Base-by-base conservation (phyloP, 23 tunicate genomes). In the Phallusia fumigata region DNA sequence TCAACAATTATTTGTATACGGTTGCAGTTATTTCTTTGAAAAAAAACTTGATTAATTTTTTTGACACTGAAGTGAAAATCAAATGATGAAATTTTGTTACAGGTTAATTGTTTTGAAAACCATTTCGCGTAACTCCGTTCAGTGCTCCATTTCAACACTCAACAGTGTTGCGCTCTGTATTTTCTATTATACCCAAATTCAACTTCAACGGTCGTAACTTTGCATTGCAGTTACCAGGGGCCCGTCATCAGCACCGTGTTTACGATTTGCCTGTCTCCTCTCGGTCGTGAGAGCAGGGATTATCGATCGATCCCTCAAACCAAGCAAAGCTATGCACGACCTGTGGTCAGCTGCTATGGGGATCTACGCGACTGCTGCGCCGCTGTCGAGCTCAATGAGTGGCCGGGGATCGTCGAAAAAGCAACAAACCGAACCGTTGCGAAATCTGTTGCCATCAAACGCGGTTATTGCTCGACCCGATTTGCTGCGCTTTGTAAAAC, bases 401-500 rank as follows among this genome's bases (percentile, higher is more conserved):
- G 72, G 79, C 18, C 65, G 84, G 21, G 74, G 53, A 31, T 22
- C 30, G 22, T 32, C 53, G 53, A 87, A 87, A 64, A 90, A 92
- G 75, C 52, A 77, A 12, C 80, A 83, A 32, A 30, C 76, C 3
- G 85, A 88, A 35, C 86, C 85, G 0, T 45, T 92, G 19, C 65
- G 81, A 36, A 92, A 92, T 40, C 78, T 82, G 34, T 82, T 88
- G 28, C 87, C 90, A 36, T 86, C 88, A 74, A 81, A 85, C 32
- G 88, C 91, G 33, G 64, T 92, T 13, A 83, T 92, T 22, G 35
- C 91, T 22, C 77, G 91, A 50, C 97, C 97, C 16, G 97, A 85
- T 10, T 84, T 92, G 6, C 33, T 86, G 26, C 52, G 69, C 13
- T 79, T 91, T 30, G 78, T 83, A 16, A 65, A 76, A 30, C 75